These are phyloP conservation scores for Cactoblastis cactorum DNA, from an alignment of 2,888 invertebrate species.

Conservation along the genomic window DNA sequence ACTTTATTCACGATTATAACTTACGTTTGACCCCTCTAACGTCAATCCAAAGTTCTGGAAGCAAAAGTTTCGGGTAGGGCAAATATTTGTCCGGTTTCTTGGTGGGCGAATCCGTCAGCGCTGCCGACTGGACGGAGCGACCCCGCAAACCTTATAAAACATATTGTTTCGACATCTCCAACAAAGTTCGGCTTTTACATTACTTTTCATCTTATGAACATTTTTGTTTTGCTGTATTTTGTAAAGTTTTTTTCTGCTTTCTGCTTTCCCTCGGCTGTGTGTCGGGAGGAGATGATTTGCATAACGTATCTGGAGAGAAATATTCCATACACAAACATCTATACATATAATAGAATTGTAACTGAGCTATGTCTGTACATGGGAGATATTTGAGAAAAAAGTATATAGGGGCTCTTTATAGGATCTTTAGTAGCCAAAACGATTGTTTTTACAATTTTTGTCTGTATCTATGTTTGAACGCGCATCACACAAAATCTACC, in stretches of 20 bases:
- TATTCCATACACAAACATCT: too few species aligned
- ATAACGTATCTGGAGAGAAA: background rate
- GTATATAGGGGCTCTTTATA: too few species aligned
- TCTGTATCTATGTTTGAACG: too few species aligned
- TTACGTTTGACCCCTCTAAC: constrained; percentile 4
- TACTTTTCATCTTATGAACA: constrained; percentile 20
- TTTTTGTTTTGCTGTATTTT: constrained; percentile 20
- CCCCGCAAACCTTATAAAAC: constrained; percentile 45
- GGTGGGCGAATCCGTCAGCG: constrained; percentile 32
- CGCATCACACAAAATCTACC: too few species aligned
- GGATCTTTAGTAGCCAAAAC: too few species aligned
- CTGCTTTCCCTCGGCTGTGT: background rate
- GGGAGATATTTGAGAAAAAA: too few species aligned
- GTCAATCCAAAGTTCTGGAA: constrained; percentile 7
- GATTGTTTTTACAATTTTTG: too few species aligned
- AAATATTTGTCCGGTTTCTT: constrained; percentile 36
- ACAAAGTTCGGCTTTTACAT: constrained; percentile 24
- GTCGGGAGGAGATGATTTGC: background rate
- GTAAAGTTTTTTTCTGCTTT: background rate
- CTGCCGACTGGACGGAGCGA: constrained; percentile 22
- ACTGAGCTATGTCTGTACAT: too few species aligned
- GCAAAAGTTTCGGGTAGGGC: constrained; percentile 10
- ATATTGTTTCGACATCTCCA: constrained; percentile 50
- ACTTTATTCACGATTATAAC: constrained; percentile 2
- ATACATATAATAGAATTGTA: too few species aligned